Conservation (phyloP, 1,140 invertebrate genomes). For the Eumaeus atala region DNA sequence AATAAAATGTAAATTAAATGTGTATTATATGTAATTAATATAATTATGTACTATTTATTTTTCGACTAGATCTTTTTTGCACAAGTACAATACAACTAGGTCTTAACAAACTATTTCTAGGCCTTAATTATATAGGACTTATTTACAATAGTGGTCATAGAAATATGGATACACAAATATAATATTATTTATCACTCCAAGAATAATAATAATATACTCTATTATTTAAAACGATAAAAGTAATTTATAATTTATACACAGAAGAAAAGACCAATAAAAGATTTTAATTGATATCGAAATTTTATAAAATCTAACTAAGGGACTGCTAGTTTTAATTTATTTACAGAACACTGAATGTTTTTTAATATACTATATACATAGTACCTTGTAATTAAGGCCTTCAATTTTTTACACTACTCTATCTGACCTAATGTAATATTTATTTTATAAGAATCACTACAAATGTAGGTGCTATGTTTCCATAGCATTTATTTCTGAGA, state of each 20-base stretch:
- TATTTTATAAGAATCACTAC: neutral
- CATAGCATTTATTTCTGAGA: too few relatives aligned
- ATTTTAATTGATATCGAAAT: slow-evolving; percentile 1
- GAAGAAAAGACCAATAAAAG: neutral
- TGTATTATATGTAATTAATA: slow-evolving; percentile 58
- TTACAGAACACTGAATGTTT: neutral
- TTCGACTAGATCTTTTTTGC: slow-evolving; percentile 70
- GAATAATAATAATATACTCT: slow-evolving; percentile 10
- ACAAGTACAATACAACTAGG: slow-evolving; percentile 24
- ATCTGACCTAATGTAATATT: neutral
- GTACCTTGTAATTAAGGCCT: slow-evolving; percentile 6
- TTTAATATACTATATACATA: neutral
- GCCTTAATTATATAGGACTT: slow-evolving; percentile 7
- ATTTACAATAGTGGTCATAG: slow-evolving; percentile 10
- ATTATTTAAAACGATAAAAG: slow-evolving; percentile 6
- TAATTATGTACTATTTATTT: slow-evolving; percentile 58
- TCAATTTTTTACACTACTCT: slow-evolving; percentile 1
- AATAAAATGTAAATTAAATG: slow-evolving; percentile 18
- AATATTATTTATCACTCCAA: slow-evolving; percentile 9
- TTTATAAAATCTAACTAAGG: slow-evolving; percentile 5
- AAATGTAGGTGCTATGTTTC: too few relatives aligned
- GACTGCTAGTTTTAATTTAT: neutral
- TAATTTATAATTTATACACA: slow-evolving; percentile 1
- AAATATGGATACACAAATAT: slow-evolving; percentile 5
- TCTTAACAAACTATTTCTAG: slow-evolving; percentile 9